Evolutionary conservation across 2,888 invertebrate species (phyloP).

Genomic region (Cryptocheilus praepositus): DNA sequence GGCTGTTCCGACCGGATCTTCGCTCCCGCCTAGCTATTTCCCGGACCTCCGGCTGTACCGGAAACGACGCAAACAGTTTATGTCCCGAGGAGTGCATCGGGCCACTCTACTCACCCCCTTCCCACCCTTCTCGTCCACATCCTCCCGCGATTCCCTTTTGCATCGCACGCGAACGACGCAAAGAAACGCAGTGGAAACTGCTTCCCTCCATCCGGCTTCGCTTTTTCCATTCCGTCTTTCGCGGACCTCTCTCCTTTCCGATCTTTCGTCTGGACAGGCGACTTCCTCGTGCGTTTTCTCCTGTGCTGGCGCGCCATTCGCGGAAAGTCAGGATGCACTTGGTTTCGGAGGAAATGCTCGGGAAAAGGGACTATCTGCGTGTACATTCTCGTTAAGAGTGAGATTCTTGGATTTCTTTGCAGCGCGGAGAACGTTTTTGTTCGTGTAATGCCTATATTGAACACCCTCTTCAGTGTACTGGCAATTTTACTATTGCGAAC

Average conservation of each 20-base stretch:
- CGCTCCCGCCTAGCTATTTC: slow-evolving; percentile 55
- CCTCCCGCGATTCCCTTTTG: slow-evolving; percentile 5
- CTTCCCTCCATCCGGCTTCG: slow-evolving; percentile 31
- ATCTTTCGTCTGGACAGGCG: slow-evolving; percentile 9
- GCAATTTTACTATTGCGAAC: no score
- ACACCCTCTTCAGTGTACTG: no score
- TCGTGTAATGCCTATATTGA: no score
- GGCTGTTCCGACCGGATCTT: slow-evolving; percentile 36
- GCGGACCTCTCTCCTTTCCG: slow-evolving; percentile 10
- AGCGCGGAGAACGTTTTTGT: neutral
- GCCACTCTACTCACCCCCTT: slow-evolving; percentile 10
- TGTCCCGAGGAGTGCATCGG: slow-evolving; percentile 46
- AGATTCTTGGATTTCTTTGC: no score
- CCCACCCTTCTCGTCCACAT: slow-evolving; percentile 13
- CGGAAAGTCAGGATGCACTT: slow-evolving; percentile 3
- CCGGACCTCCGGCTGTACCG: slow-evolving; percentile 52
- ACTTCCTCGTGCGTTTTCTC: slow-evolving; percentile 1
- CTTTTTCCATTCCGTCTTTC: neutral
- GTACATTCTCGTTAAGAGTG: no score
- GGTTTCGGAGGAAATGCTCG: slow-evolving; percentile 6
- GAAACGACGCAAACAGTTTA: slow-evolving; percentile 66
- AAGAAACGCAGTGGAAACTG: slow-evolving; percentile 34
- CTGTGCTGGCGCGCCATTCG: neutral
- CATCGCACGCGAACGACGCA: slow-evolving; percentile 21
- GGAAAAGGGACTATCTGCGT: neutral